Conservation (phyloP, 2,888 invertebrate species). For the Ormia ochracea region DNA sequence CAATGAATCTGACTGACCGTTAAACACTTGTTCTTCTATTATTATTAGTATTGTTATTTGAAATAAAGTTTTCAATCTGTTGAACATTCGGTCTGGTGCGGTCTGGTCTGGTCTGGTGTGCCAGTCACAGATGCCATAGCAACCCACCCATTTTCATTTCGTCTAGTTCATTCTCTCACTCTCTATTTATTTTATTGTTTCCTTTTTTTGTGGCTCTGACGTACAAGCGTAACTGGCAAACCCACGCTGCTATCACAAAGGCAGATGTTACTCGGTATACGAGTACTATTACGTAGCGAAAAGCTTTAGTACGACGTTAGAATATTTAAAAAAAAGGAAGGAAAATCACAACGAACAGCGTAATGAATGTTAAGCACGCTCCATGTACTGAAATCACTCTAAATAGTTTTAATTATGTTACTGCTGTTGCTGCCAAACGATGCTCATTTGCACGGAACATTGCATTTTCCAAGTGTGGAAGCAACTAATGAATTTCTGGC, state of each 20-base stretch:
- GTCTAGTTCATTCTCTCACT: conserved; percentile 6
- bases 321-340: not conserved
- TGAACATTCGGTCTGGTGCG: conserved; percentile 12
- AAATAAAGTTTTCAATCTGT: conserved; percentile 35
- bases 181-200: not conserved
- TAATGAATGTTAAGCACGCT: conserved; percentile 30
- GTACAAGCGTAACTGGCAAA: not conserved
- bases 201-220: not conserved
- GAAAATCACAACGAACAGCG: conserved; percentile 22
- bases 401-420: conserved; percentile 32
- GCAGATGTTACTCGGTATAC: conserved; percentile 22
- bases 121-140: conserved; percentile 2
- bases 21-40: conserved; percentile 53
- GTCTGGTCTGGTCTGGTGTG: too few species aligned
- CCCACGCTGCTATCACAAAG: not conserved
- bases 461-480: conserved; percentile 21
- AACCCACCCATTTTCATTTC: conserved; percentile 39
- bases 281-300: not conserved
- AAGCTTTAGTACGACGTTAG: conserved; percentile 25
- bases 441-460: conserved; percentile 57
- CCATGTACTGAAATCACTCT: conserved; percentile 16
- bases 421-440: not conserved
- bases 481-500: not conserved
- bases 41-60: conserved; percentile 3
- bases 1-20: conserved; percentile 46